These are phyloP conservation scores for Ceratina calcarata DNA, from an alignment of 1,140 invertebrate species.

Conservation along the genomic window DNA sequence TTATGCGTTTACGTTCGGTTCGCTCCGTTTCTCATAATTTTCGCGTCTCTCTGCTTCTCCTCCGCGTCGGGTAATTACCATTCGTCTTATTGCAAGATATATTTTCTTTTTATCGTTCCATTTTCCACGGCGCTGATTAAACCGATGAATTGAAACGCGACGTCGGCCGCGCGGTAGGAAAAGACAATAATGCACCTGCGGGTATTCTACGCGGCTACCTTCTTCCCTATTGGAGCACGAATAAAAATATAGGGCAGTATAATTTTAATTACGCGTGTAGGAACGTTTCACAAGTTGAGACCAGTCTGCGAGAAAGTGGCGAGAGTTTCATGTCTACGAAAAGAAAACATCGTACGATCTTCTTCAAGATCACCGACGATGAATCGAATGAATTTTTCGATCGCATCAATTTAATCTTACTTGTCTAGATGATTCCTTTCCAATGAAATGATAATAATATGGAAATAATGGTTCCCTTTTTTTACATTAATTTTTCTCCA, in stretches of 20 bases:
- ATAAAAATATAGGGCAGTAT: constrained; percentile 29
- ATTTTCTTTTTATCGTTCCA: not conserved
- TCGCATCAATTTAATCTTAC: too few species aligned
- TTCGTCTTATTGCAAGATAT: not conserved
- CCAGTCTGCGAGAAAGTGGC: constrained; percentile 1
- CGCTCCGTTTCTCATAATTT: constrained; percentile 32
- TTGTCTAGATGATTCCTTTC: not conserved
- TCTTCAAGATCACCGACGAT: not conserved
- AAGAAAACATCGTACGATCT: not conserved
- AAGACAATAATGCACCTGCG: constrained; percentile 9
- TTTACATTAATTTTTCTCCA: not conserved
- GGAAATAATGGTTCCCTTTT: constrained; percentile 5
- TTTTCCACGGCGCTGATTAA: not conserved
- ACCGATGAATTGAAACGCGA: not conserved
- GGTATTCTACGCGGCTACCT: constrained; percentile 16
- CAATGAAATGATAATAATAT: not conserved
- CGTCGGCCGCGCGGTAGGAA: not conserved
- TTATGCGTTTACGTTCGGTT: constrained; percentile 15
- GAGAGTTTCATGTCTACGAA: constrained; percentile 3
- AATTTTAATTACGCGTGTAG: constrained; percentile 40
- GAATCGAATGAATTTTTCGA: not conserved
- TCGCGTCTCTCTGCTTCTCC: constrained; percentile 11
- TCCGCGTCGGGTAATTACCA: constrained; percentile 21
- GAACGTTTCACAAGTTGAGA: too few species aligned
- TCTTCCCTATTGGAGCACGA: constrained; percentile 13